Evolutionary conservation across 2,797 vertebrate genomes (phyloP).

Genomic region (Hypotaenidia philippensis): DNA sequence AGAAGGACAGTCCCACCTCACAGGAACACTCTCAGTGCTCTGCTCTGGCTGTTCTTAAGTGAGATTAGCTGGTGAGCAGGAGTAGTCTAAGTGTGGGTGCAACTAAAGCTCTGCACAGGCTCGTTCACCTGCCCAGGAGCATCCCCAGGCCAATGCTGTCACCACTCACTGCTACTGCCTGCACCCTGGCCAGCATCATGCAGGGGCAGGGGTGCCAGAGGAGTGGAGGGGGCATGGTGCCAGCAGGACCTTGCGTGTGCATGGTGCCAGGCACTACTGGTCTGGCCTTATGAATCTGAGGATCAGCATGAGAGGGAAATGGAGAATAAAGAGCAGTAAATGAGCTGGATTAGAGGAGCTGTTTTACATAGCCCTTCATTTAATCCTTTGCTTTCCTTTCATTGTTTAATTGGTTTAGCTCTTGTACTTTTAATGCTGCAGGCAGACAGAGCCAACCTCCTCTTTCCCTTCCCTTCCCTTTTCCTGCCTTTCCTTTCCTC

Average conservation of each 20-base stretch:
- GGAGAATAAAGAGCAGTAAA: constrained; percentile 48
- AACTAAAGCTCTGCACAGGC: not conserved
- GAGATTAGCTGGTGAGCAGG: not conserved
- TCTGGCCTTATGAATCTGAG: not conserved
- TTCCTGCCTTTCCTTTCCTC: not conserved
- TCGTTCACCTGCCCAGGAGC: fast-evolving
- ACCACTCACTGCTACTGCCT: fast-evolving
- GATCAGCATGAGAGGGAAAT: constrained; percentile 47
- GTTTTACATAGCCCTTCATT: constrained; percentile 48
- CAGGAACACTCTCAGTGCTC: fast-evolving
- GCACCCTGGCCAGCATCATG: fast-evolving
- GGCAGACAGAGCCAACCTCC: not conserved
- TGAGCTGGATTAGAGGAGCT: constrained; percentile 46
- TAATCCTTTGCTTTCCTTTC: constrained; percentile 60
- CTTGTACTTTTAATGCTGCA: constrained; percentile 45
- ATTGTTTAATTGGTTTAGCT: constrained; percentile 59
- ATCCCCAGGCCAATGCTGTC: not conserved
- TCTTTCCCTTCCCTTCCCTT: not conserved
- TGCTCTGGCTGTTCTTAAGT: fast-evolving
- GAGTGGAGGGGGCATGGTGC: fast-evolving
- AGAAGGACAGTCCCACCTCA: not conserved
- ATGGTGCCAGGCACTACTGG: fast-evolving
- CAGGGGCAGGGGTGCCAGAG: not conserved
- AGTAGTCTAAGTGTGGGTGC: fast-evolving
- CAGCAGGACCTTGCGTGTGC: fast-evolving